Evolutionary conservation across 2,888 invertebrate species (phyloP), one percentile per base, ranked within the genome.

Genomic region (Magallana nippona): DNA sequence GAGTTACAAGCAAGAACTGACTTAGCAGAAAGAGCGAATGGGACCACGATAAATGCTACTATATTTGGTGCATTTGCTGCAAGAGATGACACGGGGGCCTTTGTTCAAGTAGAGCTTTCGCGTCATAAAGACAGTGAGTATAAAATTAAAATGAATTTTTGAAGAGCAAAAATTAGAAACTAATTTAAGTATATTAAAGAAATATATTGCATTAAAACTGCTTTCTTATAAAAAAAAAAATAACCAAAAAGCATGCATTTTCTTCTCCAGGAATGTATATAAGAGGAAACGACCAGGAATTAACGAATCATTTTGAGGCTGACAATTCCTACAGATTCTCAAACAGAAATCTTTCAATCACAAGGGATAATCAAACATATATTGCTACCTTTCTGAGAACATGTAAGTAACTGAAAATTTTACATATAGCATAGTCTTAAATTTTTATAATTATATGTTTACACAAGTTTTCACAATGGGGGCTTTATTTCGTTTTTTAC

Each of bases 21-120:
- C 1, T 79, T 58, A 15, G 84, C 85, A 5, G 15, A 57, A 17
- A 84, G 63, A 13, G 78, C 78, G 11, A 80, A 86, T 55, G 89
- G 88, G 11, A 77, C 81, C 1, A 44, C 63, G 19, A 87, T 86
- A 22, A 79, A 88, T 60, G 89, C 89, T 17, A 89, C 89, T 0
- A 82, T 89, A 17, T 89, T 88, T 81, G 82, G 84, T n/a, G 88
- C 87, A 10, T 89, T 89, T 83, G 89, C 86, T 60, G 88, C 81
- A 10, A 82, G 56, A 57, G 86, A 87, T 71, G 17, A 19, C 32
- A 60, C 82, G 11, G 82, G 82, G 19, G 10, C 71, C 17, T 32
- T 55, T 22, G 27, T 82, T 5, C 82, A 82, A 71, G 82, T 82
- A 15, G 82, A 82, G 77, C 55, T 82, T n/a, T 62, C 63, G 8